Evolutionary conservation across 2,113 vertebrate species (phyloP), one percentile per base, ranked within the genome.

Genomic region (Festucalex cinctus): DNA sequence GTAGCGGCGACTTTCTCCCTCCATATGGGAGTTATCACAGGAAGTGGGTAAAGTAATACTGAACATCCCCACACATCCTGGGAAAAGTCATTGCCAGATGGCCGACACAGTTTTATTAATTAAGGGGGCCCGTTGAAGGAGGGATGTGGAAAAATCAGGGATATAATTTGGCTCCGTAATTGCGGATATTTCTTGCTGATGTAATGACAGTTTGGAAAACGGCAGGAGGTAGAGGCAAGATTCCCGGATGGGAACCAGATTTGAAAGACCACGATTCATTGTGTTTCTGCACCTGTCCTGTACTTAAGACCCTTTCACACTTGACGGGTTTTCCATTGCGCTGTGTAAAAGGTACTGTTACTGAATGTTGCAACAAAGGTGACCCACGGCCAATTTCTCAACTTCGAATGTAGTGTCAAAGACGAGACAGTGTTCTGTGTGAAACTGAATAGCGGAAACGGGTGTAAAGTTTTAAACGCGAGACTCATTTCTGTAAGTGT

Each of bases 11-110:
- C 70, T 82, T 9, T 49, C 61, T 69, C 68, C 82, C 68, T 81
- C 84, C 85, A 85, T 82, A 85, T 89, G 86, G 83, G 78, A 90
- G 79, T 86, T 88, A 87, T 87, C 77, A 72, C 82, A 86, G 83
- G 80, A 88, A 84, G 84, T 87, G 57, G 80, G 76, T 70, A 81
- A 84, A 68, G 78, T 79, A 80, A 83, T 85, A 73, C 16, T 3
- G 14, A 57, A 57, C 76, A 86, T 87, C 80, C 77, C 71, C 75
- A 79, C 81, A 76, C 78, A 66, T 88, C 81, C 81, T 82, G 74
- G 74, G 81, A 88, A 80, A 69, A 80, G 69, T 85, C 79, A 85
- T 76, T 89, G 84, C 89, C 90, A 91, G 89, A 91, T 90, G 88
- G 87, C 85, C 75, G 9, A 69, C 10, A 66, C 61, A n/a, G 73